phyloP scores from a whole-genome alignment of 1,140 invertebrate genomes.

The Leptinotarsa texana region DNA sequence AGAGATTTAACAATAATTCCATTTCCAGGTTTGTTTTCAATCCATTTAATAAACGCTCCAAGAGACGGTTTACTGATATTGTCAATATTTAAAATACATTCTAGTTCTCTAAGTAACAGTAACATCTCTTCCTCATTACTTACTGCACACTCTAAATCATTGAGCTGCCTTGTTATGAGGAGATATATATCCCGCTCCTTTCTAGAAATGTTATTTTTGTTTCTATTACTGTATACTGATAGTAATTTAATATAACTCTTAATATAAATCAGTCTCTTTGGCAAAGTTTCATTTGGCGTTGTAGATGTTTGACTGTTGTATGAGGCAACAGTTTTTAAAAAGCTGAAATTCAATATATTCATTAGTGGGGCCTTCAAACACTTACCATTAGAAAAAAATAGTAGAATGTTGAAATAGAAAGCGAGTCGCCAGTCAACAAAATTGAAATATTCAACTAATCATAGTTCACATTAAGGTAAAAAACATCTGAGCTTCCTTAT shows the following conservation, averaged over 20 bases:
- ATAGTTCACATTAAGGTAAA: too few relatives aligned
- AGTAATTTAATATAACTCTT: conserved; percentile 49
- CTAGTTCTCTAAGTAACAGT: conserved; percentile 44
- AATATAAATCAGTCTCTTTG: conserved; percentile 51
- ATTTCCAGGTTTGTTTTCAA: conserved; percentile 46
- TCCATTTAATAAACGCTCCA: conserved; percentile 47
- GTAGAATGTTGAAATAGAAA: too few relatives aligned
- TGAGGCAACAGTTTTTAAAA: conserved; percentile 47
- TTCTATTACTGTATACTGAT: conserved; percentile 46
- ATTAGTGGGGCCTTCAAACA: too few relatives aligned
- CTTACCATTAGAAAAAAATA: too few relatives aligned
- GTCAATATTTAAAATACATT: conserved; percentile 45
- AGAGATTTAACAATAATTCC: conserved; percentile 41
- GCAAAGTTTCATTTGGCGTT: conserved; percentile 33
- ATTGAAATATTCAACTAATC: too few relatives aligned
- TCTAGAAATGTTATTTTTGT: conserved; percentile 42
- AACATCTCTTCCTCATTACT: conserved; percentile 44
- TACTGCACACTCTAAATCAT: conserved; percentile 47
- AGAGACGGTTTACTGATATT: conserved; percentile 37
- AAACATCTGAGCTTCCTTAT: too few relatives aligned
- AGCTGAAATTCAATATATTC: conserved; percentile 41
- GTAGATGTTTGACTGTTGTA: conserved; percentile 40
- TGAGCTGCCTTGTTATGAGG: conserved; percentile 40
- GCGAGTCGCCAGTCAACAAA: too few relatives aligned
- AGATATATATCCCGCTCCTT: conserved; percentile 40